Evolutionary conservation across 2,113 vertebrate genomes (phyloP), one percentile per base, ranked within the genome.

Genomic region (Aspidoscelis tigris): DNA sequence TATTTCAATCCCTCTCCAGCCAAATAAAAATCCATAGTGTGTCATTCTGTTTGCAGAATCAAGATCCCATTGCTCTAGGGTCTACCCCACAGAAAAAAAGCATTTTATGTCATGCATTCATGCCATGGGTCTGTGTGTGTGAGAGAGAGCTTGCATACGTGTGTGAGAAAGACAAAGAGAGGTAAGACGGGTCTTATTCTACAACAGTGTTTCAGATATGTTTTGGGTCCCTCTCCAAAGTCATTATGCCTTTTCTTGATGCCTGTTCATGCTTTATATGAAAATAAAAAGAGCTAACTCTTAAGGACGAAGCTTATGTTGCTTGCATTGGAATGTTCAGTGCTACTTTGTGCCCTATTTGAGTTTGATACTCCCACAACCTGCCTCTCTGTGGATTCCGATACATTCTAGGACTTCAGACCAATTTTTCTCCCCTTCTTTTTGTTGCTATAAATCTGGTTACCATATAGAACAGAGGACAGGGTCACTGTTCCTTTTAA

Each of bases 251-350:
- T 33, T 33, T 33, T 33, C 33, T 33, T 33, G 33, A 33, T 33
- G 33, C 33, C 33, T 33, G 33, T 33, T 33, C 33, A 33, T 33
- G 33, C 33, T 33, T 33, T 33, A 33, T 33, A 33, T 33, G 33
- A 33, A 33, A 33, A 33, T 33, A 33, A 33, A 33, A 33, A 33
- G 33, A 33, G 33, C 33, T 33, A 33, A 33, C 1, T 33, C 33
- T 33, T 33, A 33, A 12, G 53, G 74, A 53, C 14, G 44, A 74
- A 11, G 65, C 80, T 72, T 22, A 11, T 4, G 12, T 81, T 9
- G 10, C 69, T 64, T 26, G 58, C 68, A 82, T 16, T 18, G 43
- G 80, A 55, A 41, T 64, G 0, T 70, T 0, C 0, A 41, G 3
- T 21, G 66, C 78, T 86, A 1, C 6, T 1, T 0, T 1, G 44